Conservation (phyloP, 2,113 vertebrate genomes). For the Callocephalon fimbriatum region DNA sequence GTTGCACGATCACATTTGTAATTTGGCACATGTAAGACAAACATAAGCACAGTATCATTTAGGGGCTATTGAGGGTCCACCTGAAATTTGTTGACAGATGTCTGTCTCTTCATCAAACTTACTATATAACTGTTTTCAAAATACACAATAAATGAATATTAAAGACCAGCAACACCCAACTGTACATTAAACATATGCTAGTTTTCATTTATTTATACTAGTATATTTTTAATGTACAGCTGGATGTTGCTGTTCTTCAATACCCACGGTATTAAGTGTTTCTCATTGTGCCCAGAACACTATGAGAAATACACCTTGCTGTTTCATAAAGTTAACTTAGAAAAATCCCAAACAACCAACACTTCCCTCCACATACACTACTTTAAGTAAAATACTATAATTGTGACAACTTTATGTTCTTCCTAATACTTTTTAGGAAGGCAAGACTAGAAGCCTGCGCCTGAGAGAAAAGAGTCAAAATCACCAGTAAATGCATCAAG, state of each 20-base stretch:
- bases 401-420: neutral
- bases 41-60: neutral
- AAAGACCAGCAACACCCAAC: neutral
- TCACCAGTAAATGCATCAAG: neutral
- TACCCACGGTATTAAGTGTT: neutral
- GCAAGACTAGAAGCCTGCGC: neutral
- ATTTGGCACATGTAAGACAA: neutral
- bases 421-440: neutral
- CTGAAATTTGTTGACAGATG: neutral
- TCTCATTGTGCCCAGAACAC: neutral
- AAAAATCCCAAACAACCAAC: neutral
- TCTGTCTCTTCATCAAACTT: neutral
- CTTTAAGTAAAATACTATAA: neutral
- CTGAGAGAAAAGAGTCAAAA: neutral
- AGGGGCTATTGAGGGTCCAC: neutral
- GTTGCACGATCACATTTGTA: neutral
- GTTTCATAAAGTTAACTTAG: neutral
- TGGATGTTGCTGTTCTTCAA: neutral
- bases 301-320: neutral
- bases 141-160: neutral
- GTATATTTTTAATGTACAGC: neutral
- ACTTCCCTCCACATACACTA: rapidly evolving
- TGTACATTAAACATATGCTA: neutral
- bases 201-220: neutral
- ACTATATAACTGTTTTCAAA: neutral